Evolutionary conservation across 1,140 invertebrate genomes (phyloP).

Genomic region (Drosophila novamexicana): DNA sequence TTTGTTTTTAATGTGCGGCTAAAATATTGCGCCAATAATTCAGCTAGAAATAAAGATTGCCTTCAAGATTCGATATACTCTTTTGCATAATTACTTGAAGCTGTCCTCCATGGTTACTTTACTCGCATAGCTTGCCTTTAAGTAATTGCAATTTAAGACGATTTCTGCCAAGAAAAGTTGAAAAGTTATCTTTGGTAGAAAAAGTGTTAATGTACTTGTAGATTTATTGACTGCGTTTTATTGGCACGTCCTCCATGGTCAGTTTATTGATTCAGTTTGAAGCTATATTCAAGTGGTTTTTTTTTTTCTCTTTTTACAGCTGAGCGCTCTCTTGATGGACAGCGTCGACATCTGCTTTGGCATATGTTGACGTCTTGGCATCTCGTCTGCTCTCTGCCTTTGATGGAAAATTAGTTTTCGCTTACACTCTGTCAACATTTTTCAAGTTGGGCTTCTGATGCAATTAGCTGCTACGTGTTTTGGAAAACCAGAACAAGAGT

Average conservation of each 20-base stretch:
- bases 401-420: conserved; percentile 43
- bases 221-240: no score
- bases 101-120: no score
- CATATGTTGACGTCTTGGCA: conserved; percentile 45
- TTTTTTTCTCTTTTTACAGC: not conserved
- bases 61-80: not conserved
- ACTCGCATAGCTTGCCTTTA: no score
- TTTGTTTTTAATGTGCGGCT: conserved; percentile 50
- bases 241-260: no score
- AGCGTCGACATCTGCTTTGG: conserved; percentile 29
- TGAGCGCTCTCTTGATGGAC: conserved; percentile 23
- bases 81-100: no score
- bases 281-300: no score
- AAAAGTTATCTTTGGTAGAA: no score
- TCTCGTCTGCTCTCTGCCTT: conserved; percentile 5
- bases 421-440: conserved; percentile 47
- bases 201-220: no score
- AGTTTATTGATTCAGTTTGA: no score
- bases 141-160: no score
- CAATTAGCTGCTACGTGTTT: conserved; percentile 59
- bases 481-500: conserved; percentile 52
- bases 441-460: conserved; percentile 51
- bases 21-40: conserved; percentile 55
- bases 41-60: conserved; percentile 33
- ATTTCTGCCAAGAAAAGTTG: no score